Percentiles rank a stretch among this genome's conserved stretches.
Conservation (phyloP, 2,113 vertebrate species). For the Anoplopoma fimbria region DNA sequence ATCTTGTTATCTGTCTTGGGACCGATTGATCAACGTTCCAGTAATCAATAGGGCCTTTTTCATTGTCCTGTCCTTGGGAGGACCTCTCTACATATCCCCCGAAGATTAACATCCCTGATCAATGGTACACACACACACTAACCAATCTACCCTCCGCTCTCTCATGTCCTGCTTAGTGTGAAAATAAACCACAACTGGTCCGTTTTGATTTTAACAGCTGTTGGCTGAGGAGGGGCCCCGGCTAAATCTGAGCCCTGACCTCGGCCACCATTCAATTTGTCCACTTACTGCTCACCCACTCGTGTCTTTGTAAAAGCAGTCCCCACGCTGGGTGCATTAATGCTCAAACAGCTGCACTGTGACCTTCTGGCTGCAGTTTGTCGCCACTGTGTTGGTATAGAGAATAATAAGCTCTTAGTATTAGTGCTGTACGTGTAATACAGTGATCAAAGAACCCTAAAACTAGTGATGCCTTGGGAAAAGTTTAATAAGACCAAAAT, state of each 20-base stretch:
- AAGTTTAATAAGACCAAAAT: conserved; percentile 14
- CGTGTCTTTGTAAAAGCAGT: conserved; percentile 58
- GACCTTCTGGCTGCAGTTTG: conserved; percentile 49
- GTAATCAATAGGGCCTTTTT: conserved; percentile 76
- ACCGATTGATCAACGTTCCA: conserved; percentile 70
- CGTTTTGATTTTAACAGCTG: conserved; percentile 73
- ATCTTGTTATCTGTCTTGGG: conserved; percentile 73
- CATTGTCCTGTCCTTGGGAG: conserved; percentile 77
- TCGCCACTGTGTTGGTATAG: conserved; percentile 24
- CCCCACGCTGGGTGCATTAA: conserved; percentile 35
- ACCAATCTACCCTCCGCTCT: conserved; percentile 39
- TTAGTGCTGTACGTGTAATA: conserved; percentile 26
- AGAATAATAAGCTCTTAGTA: conserved; percentile 16
- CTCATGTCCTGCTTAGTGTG: conserved; percentile 40
- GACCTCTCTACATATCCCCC: conserved; percentile 71
- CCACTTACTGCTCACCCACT: conserved; percentile 59
- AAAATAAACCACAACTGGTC: conserved; percentile 67
- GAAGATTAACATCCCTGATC: conserved; percentile 78
- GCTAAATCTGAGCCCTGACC: conserved; percentile 70
- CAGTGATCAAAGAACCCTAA: conserved; percentile 32
- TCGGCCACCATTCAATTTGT: conserved; percentile 67
- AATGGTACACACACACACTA: conserved; percentile 68
- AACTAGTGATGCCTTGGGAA: conserved; percentile 5
- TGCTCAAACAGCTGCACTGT: conserved; percentile 67
- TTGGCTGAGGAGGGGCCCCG: conserved; percentile 59